Conservation (phyloP, 2,797 vertebrate genomes). For the Crax fasciolata region DNA sequence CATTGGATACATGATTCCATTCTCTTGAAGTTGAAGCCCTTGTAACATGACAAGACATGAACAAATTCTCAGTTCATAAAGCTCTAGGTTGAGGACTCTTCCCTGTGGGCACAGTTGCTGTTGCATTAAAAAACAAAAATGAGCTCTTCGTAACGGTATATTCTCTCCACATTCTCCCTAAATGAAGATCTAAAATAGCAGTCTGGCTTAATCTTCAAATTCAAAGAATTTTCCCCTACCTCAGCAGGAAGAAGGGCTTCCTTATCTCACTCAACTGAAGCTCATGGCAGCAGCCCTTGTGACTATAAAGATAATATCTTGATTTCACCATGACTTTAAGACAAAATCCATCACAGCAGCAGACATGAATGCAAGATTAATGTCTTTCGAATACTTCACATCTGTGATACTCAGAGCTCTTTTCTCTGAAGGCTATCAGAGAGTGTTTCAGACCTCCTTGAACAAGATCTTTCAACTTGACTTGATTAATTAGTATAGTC, state of each 20-base stretch:
- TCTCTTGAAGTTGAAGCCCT: background rate
- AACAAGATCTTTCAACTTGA: constrained; percentile 2
- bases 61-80: background rate
- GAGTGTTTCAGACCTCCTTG: constrained; percentile 15
- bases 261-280: background rate
- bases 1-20: background rate
- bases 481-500: constrained; percentile 51
- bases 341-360: background rate
- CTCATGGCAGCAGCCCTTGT: background rate
- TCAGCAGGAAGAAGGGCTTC: background rate
- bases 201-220: background rate
- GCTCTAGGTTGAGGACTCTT: too few relatives aligned
- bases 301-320: background rate
- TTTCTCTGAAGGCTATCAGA: background rate
- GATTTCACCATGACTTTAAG: background rate
- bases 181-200: background rate
- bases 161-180: background rate
- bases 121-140: background rate
- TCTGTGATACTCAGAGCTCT: background rate
- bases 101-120: background rate
- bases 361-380: background rate
- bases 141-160: background rate
- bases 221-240: background rate
- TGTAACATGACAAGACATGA: background rate
- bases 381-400: background rate